These are phyloP conservation scores for Torymus tubicola DNA, from an alignment of 2,888 invertebrate genomes.

Conservation along the genomic window DNA sequence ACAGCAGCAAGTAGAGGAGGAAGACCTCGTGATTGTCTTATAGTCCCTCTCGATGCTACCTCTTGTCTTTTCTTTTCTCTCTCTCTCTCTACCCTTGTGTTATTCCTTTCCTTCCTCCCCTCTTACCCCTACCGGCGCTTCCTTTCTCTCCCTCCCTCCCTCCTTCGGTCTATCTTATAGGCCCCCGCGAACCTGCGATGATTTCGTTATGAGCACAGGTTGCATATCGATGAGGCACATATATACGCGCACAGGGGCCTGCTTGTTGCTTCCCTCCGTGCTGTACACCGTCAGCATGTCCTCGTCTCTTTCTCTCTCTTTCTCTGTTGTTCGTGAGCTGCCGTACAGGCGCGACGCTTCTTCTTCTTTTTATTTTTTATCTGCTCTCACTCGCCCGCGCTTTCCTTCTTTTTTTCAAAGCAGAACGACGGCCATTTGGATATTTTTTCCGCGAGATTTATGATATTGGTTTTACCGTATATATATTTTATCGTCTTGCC, in stretches of 20 bases:
- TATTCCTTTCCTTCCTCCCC: not conserved
- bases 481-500: slow-evolving; percentile 34
- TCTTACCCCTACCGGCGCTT: slow-evolving; percentile 8
- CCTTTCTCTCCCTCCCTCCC: not conserved
- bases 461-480: slow-evolving; percentile 50
- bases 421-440: slow-evolving; percentile 18
- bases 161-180: not conserved
- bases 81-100: not conserved
- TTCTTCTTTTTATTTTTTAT: slow-evolving; percentile 11
- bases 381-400: not conserved
- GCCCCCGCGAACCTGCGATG: slow-evolving; percentile 45
- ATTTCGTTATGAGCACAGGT: slow-evolving; percentile 48
- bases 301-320: not conserved
- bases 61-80: not conserved
- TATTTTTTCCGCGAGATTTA: slow-evolving; percentile 46
- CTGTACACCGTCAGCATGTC: not conserved
- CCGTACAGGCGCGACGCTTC: not conserved
- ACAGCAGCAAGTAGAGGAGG: not conserved
- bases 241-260: not conserved
- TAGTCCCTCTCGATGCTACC: not conserved
- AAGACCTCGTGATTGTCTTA: slow-evolving; percentile 38
- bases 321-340: slow-evolving; percentile 1
- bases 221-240: slow-evolving; percentile 40
- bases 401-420: slow-evolving; percentile 19
- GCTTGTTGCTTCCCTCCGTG: not conserved